phyloP scores from a whole-genome alignment of 2,113 vertebrate species.

The Eudyptes chrysolophus region DNA sequence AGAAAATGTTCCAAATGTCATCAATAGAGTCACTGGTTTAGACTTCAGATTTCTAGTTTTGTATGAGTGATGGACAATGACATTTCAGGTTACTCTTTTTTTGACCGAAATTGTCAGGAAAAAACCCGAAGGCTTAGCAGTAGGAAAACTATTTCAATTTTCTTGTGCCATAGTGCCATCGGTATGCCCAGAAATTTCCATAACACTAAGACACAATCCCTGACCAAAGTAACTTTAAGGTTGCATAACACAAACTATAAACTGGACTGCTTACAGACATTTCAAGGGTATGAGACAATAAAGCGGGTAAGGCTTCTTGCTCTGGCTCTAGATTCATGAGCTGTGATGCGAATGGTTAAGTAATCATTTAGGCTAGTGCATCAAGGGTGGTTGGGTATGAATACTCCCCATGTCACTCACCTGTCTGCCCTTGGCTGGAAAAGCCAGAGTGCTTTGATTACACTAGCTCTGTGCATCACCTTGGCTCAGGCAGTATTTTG shows the following conservation, averaged over 20 bases:
- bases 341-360: background rate
- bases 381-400: background rate
- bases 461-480: background rate
- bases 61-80: background rate
- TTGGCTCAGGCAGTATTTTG: background rate
- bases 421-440: background rate
- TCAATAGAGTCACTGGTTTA: background rate
- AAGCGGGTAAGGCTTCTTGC: background rate
- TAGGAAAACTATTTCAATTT: background rate
- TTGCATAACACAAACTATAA: background rate
- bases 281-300: background rate
- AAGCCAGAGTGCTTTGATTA: background rate
- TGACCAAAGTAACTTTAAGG: background rate
- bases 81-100: background rate
- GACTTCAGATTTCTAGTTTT: background rate
- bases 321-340: background rate
- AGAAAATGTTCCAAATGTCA: background rate
- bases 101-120: background rate
- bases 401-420: background rate
- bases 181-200: background rate
- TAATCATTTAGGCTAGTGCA: background rate
- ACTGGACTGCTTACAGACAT: background rate
- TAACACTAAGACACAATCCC: background rate
- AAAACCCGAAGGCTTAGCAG: background rate
- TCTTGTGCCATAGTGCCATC: background rate